These are phyloP conservation scores for Hormiphora californensis DNA, from an alignment of 37 sponge, comb jelly and placozoan genomes.

Conservation along the genomic window DNA sequence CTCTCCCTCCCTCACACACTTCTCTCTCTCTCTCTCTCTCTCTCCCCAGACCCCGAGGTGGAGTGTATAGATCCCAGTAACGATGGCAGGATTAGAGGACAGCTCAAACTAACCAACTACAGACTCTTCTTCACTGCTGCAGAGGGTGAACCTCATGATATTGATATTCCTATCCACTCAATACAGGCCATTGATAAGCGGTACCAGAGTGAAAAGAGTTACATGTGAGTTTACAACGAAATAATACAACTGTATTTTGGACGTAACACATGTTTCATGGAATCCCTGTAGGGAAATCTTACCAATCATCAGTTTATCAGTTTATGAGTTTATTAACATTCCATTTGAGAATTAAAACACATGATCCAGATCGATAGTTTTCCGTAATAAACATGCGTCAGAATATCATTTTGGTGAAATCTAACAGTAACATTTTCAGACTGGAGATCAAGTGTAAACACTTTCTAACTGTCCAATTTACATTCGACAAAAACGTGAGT, in stretches of 20 bases:
- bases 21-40: background rate
- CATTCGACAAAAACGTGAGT: background rate
- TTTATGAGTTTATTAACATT: too few species aligned
- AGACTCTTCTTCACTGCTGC: slow-evolving; percentile 10
- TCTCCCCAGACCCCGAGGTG: background rate
- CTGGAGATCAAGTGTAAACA: background rate
- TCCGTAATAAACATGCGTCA: too few species aligned
- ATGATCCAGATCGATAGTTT: too few species aligned
- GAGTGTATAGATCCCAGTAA: slow-evolving; percentile 21
- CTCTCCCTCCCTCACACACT: background rate
- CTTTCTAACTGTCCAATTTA: slow-evolving; percentile 1
- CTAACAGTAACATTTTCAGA: background rate
- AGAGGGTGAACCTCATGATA: slow-evolving; percentile 28
- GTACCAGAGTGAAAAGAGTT: background rate
- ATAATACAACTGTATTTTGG: too few species aligned
- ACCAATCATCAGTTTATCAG: too few species aligned
- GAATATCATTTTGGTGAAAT: too few species aligned
- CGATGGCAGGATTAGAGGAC: background rate
- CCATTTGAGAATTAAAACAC: too few species aligned
- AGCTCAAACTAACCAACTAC: background rate
- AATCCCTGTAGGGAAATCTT: too few species aligned
- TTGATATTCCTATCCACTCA: slow-evolving; percentile 15
- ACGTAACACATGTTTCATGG: too few species aligned
- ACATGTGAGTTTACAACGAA: too few species aligned
- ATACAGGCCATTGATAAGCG: background rate